These are phyloP conservation scores for Fregetta grallaria DNA, from an alignment of 2,113 vertebrate species.

Conservation along the genomic window DNA sequence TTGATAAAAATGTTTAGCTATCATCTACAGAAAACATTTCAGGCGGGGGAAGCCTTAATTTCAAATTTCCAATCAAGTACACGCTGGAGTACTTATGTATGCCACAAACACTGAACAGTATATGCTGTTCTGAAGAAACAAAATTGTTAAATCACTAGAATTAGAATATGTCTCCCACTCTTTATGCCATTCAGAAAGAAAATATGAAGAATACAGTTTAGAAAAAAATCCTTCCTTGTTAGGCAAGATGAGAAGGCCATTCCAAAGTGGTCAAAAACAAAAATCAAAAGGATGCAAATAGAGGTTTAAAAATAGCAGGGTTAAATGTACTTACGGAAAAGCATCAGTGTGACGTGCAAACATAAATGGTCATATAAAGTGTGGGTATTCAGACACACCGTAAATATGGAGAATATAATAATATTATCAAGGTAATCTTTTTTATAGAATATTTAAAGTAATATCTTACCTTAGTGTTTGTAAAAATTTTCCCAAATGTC, in stretches of 20 bases:
- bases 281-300: neutral
- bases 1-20: neutral
- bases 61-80: neutral
- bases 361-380: neutral
- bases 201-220: neutral
- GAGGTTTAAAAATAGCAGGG: neutral
- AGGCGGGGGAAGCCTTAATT: neutral
- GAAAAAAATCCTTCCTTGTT: neutral
- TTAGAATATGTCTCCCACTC: neutral
- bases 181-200: neutral
- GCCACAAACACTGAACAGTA: neutral
- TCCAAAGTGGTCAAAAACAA: neutral
- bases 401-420: neutral
- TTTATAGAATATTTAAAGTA: neutral
- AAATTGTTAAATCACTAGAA: neutral
- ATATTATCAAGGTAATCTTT: neutral
- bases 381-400: fast-evolving
- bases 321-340: neutral
- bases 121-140: neutral
- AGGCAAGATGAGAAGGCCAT: neutral
- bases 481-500: conserved; percentile 98
- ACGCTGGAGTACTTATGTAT: neutral
- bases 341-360: neutral
- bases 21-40: neutral
- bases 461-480: conserved; percentile 92